Conservation (phyloP, 2,797 vertebrate genomes). For the Intellagama lesueurii region DNA sequence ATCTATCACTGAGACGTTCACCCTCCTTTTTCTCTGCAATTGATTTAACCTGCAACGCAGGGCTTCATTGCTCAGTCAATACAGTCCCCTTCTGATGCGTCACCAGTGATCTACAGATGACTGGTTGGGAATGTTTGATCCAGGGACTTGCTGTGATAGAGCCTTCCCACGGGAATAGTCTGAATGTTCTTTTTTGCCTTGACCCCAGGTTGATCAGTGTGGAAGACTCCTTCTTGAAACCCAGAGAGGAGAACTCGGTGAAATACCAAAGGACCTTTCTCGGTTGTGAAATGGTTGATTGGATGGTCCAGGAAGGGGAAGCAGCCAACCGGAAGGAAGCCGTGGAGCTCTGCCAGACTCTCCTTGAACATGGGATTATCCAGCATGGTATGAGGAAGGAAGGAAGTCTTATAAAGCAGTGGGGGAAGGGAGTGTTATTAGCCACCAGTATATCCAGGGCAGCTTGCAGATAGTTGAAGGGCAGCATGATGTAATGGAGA, state of each 20-base stretch:
- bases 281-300: constrained; percentile 87
- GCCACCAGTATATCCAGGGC: background rate
- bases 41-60: no score
- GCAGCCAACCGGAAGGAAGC: constrained; percentile 81
- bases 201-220: constrained; percentile 79
- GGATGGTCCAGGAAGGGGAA: constrained; percentile 87
- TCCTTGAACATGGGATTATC: constrained; percentile 89
- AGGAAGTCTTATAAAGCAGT: background rate
- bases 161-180: background rate
- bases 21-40: no score
- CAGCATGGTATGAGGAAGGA: constrained; percentile 82
- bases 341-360: constrained; percentile 80
- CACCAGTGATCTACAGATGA: no score
- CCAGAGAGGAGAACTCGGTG: constrained; percentile 83
- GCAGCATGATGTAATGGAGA: no score
- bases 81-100: no score
- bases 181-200: background rate
- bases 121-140: no score
- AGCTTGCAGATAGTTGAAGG: background rate
- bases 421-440: background rate
- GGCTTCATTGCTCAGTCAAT: no score
- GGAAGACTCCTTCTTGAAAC: constrained; percentile 83
- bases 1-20: no score
- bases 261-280: constrained; percentile 85
- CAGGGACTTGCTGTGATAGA: no score